Evolutionary conservation across 1,140 invertebrate species (phyloP), one percentile per base, ranked within the genome.

Genomic region (Saxidomus purpurata): DNA sequence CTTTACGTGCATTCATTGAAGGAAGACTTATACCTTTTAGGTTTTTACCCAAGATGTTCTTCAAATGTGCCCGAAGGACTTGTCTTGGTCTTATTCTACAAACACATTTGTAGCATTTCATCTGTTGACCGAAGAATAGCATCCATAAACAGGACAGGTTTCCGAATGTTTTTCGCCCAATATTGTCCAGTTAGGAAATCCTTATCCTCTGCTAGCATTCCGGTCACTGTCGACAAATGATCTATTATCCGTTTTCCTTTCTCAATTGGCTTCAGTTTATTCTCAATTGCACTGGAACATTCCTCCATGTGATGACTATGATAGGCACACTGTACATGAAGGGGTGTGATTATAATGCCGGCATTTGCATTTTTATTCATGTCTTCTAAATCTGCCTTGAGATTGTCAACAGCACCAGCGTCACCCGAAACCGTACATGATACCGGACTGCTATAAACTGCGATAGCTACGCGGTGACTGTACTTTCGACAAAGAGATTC

Each of bases 391-490:
- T 17, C 43, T 47, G 25, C 38, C 63, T 87, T 90, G 17, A 90
- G 1, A 40, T 82, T 40, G 9, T 86, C 69, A 0, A 91, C 34
- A 19, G 86, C 69, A 80, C 88, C 79, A 55, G 28, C 76, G 61
- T 93, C 90, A 15, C 94, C 93, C 40, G 93, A 93, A 11, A 94
- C 63, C 17, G 91, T 86, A 85, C 92, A 93, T 1, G 92, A 77
- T 38, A 81, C 67, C 8, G 90, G 88, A 55, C 93, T 94, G 83
- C 91, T 92, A 69, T 91, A 90, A 1, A 94, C 90, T 8, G 93
- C 93, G 19, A 93, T 90, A n/a, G 34, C 59, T 19, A 85, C 47
- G 0, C 67, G 25, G 11, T 71, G 31, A 17, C 59, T 25, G 49
- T 28, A 52, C 55, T 61, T 59, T 25, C 25, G 77, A 1, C 67